A percentile compares a stretch with the other conserved stretches of the same genome.
Conservation (phyloP, 1,140 invertebrate genomes). For the Pogonus chalceus region DNA sequence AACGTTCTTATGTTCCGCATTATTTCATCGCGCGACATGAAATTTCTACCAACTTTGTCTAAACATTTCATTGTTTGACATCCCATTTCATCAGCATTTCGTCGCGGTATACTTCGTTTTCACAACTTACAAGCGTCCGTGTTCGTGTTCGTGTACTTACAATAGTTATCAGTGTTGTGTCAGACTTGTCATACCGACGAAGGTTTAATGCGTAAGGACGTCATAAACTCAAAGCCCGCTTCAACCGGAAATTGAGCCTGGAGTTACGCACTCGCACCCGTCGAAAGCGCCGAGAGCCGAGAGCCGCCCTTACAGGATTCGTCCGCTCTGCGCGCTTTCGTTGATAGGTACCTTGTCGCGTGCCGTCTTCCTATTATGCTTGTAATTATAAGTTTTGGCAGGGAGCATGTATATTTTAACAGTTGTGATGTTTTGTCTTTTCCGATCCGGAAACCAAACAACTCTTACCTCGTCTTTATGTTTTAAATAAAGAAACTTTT, state of each 20-base stretch:
- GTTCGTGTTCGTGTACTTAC: no score
- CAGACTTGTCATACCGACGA: constrained; percentile 2
- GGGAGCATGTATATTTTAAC: constrained; percentile 4
- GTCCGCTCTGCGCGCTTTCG: no score
- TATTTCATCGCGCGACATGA: no score
- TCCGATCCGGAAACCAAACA: no score
- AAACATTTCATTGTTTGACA: neutral
- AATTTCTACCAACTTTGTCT: neutral
- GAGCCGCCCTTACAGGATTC: no score
- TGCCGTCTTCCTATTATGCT: neutral
- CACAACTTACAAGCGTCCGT: no score
- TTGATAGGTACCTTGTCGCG: no score
- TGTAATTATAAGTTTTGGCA: constrained; percentile 7
- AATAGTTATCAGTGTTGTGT: constrained; percentile 6
- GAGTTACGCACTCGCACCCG: neutral
- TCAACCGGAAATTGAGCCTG: neutral
- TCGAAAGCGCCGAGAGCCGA: neutral
- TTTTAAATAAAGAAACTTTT: no score
- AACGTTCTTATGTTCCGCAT: no score
- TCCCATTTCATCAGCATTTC: neutral
- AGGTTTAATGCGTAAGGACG: constrained; percentile 7
- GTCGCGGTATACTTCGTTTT: neutral
- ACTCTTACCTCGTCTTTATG: no score
- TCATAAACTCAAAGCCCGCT: constrained; percentile 3
- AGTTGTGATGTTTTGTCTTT: neutral